These are phyloP conservation scores for Nothobranchius kuhntae DNA, from an alignment of 2,113 vertebrate genomes.

Conservation along the genomic window DNA sequence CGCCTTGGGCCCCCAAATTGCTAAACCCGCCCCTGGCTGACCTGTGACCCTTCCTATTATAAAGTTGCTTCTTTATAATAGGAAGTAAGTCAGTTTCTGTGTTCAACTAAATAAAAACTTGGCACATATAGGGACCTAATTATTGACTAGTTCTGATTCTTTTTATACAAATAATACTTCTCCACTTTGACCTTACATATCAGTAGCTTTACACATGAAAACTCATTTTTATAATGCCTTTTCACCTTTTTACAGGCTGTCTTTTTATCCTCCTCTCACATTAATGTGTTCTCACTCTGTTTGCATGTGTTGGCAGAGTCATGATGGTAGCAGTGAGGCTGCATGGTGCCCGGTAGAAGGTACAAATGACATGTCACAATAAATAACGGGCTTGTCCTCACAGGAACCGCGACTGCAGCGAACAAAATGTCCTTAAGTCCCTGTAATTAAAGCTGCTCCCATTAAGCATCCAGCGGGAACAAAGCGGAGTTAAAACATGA, in stretches of 20 bases:
- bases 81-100: too few relatives aligned
- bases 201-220: not conserved
- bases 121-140: too few relatives aligned
- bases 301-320: not conserved
- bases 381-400: not conserved
- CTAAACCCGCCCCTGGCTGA: too few relatives aligned
- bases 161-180: not conserved
- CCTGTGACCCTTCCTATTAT: too few relatives aligned
- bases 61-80: too few relatives aligned
- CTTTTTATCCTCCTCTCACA: not conserved
- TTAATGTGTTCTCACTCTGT: not conserved
- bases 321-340: not conserved
- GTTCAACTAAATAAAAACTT: too few relatives aligned
- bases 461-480: not conserved
- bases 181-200: not conserved
- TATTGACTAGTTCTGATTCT: too few relatives aligned
- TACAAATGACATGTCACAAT: conserved; percentile 1
- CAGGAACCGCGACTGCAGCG: not conserved
- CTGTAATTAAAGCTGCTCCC: not conserved
- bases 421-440: not conserved
- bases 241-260: not conserved
- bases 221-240: not conserved
- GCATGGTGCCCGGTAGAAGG: not conserved
- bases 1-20: too few relatives aligned
- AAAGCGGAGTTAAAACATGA: not conserved